Base-by-base conservation (phyloP, 2,113 vertebrate genomes). In the Trachemys scripta region DNA sequence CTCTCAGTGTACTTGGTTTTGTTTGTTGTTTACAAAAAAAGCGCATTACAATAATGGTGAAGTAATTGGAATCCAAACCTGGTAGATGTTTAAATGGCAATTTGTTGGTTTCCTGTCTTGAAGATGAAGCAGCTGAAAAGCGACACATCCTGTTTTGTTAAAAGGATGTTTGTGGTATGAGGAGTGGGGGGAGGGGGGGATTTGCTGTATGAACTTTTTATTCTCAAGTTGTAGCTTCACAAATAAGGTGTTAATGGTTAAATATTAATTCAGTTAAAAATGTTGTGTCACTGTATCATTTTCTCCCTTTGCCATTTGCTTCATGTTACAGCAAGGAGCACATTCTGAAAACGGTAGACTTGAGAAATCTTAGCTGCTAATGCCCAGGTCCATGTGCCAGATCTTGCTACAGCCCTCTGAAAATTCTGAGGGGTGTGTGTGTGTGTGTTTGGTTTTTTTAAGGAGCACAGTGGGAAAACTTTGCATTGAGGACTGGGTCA, bases 31-130 rank as follows among this genome's bases (percentile, higher is more conserved):
- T n/a, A 80, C 19, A 31, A 54, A 35, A 10, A 10, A 27, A 49
- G 20, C n/a, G 22, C 25, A 6, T 31, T 1, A 0, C 78, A 12
- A 65, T 79, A 31, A 7, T 10, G 6, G 51, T 53, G 51, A 53
- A 53, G 19, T 20, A 42, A 42, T 83, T 69, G 69, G 16, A 49
- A 20, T 25, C 31, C 69, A 65, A 4, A 31, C 29, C 25, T 42
- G 13, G 31, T 35, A 56, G 31, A 51, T 29, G 12, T 90, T 80
- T 47, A 80, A 54, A 54, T 22, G 88, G 10, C 25, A 7, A 25
- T 59, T 76, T 51, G n/a, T 6, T 80, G 47, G 29, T 59, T 85
- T 92, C 79, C 79, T 86, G 49, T 86, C 35, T 86, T 42, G 47
- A 31, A 14, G 29, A 20, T n/a, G 50, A 69, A 78, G 35, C 2